Evolutionary conservation across 2,888 invertebrate species (phyloP).

Genomic region (Panopea generosa): DNA sequence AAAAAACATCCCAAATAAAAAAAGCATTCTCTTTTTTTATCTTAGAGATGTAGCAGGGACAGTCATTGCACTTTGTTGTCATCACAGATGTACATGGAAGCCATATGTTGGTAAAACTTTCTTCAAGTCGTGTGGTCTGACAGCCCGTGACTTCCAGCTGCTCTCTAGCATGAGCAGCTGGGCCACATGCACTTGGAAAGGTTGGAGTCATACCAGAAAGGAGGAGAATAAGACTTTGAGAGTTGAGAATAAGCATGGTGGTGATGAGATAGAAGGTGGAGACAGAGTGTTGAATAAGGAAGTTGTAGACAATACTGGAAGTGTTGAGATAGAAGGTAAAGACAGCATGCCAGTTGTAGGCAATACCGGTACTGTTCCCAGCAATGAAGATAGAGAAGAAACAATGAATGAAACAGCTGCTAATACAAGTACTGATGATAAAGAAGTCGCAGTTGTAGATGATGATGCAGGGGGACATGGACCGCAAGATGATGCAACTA

Average conservation of each 20-base stretch:
- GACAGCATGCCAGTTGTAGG: not conserved
- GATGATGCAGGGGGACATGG: not conserved
- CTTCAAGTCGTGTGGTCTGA: conserved; percentile 85
- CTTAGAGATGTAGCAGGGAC: conserved; percentile 84
- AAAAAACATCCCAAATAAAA: too few relatives aligned
- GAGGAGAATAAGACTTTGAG: conserved; percentile 4
- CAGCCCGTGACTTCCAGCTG: conserved; percentile 89
- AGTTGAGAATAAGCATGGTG: too few relatives aligned
- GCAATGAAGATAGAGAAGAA: not conserved
- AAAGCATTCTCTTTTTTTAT: too few relatives aligned
- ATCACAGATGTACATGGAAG: conserved; percentile 92
- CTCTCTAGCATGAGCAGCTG: conserved; percentile 94
- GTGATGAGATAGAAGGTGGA: not conserved
- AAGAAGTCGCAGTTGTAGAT: not conserved
- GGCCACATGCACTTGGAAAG: conserved; percentile 91
- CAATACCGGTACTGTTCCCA: not conserved
- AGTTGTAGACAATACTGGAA: not conserved
- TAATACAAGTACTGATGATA: not conserved
- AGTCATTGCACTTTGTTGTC: conserved; percentile 95
- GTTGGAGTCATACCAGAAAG: conserved; percentile 64
- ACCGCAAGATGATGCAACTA: not conserved
- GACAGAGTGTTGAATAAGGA: not conserved
- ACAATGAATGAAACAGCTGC: not conserved
- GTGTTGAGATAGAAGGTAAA: not conserved
- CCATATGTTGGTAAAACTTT: conserved; percentile 90